Conservation (phyloP, 1,140 invertebrate species). For the Philotrypesis tridentata region DNA sequence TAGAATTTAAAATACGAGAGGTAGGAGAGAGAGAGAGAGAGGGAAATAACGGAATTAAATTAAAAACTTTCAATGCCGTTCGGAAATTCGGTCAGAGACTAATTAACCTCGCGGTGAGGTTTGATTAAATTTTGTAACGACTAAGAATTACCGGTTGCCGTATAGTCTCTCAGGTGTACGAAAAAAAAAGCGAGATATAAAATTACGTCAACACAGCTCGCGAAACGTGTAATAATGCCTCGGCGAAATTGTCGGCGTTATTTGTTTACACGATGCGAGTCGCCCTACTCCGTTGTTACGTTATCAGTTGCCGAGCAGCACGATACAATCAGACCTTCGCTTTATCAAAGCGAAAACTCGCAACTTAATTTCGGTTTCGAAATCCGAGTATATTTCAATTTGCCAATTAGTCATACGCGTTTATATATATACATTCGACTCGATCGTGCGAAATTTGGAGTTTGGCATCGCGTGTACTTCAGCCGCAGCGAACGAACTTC, state of each 20-base stretch:
- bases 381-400: background rate
- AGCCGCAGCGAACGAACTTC: too few species aligned
- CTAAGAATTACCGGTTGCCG: background rate
- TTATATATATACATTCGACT: too few species aligned
- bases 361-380: background rate
- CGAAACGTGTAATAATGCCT: background rate
- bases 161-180: background rate
- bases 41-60: background rate
- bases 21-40: too few species aligned
- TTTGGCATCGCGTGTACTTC: too few species aligned
- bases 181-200: background rate
- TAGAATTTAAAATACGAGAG: background rate
- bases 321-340: background rate
- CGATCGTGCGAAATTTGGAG: too few species aligned
- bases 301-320: background rate
- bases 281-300: background rate
- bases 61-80: background rate
- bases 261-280: constrained; percentile 23
- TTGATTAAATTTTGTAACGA: background rate
- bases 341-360: background rate
- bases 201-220: background rate
- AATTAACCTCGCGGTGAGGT: background rate
- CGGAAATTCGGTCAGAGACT: background rate
- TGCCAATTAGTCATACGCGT: background rate
- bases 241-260: constrained; percentile 2